These are phyloP conservation scores for Saccopteryx leptura DNA, from an alignment of 2,113 vertebrate genomes.

Conservation along the genomic window DNA sequence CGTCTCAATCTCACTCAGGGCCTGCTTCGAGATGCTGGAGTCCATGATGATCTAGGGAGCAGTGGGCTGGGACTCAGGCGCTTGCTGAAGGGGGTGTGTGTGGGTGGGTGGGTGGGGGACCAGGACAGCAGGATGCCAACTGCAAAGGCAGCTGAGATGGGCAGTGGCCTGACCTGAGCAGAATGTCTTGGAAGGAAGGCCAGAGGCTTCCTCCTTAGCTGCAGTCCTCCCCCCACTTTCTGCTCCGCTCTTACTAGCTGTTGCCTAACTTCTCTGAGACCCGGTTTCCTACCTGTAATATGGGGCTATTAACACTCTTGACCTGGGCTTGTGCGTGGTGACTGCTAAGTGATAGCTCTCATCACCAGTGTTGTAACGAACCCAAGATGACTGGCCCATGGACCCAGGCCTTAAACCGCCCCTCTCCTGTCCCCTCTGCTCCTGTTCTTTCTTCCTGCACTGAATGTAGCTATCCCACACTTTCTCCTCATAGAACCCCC, in stretches of 20 bases:
- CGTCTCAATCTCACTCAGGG: conserved; percentile 97
- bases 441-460: background rate
- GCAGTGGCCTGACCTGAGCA: background rate
- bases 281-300: background rate
- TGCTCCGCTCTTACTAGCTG: background rate
- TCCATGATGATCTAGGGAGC: conserved; percentile 96
- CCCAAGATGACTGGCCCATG: background rate
- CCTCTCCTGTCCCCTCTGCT: background rate
- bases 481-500: background rate
- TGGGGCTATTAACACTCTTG: background rate
- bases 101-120: background rate
- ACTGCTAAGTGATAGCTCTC: background rate
- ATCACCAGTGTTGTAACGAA: background rate
- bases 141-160: background rate
- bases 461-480: background rate
- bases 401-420: background rate
- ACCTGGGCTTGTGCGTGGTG: background rate
- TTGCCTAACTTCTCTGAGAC: background rate
- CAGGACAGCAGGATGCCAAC: background rate
- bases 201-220: background rate
- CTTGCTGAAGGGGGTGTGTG: too few species aligned
- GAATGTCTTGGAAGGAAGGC: background rate
- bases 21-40: conserved; percentile 97
- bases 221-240: background rate
- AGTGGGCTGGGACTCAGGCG: background rate